Base-by-base conservation (phyloP, 2,113 vertebrate genomes). In the Bothrops jararaca region DNA sequence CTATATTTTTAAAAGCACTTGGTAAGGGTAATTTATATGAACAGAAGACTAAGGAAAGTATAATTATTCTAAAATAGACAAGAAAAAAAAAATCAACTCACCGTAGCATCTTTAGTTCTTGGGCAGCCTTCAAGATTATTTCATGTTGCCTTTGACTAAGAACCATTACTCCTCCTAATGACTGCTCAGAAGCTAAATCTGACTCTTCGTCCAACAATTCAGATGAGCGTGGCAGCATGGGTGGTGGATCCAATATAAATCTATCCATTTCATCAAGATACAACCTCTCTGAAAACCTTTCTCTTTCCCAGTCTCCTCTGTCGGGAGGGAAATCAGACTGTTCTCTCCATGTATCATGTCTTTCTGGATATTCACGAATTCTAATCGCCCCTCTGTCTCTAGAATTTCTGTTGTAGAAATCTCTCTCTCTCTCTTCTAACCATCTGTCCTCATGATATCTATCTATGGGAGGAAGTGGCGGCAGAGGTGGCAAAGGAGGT, bases 61-160 rank as follows among this genome's bases (percentile, higher is more conserved):
- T 3, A 92, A 50, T 1, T 7, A 45, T 45, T 58, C 74, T 52
- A 50, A 69, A 22, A 23, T 13, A 57, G 53, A 58, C 60, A 88
- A 92, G 26, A 1, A 94, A 6, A 93, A 94, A 96, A 23, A 23
- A 92, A 90, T 91, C 34, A 96, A 98, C 96, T 98, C 97, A 99
- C 99, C 99, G 98, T 95, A 99, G 98, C 97, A 99, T 98, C 97
- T 99, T 99, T 92, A 99, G 98, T 95, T 99, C 99, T 96, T 99
- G 99, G 80, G 99, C 99, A 97, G 99, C 99, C 97, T 99, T 99
- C 96, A 99, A 97, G 97, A 99, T 99, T 95, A 99, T 99, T 96
- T 99, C 99, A 94, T 99, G 99, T 93, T 99, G 99, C 95, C 98
- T 98, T 94, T 99, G 98, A 95, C 99, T 99, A 93, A 99, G 98